A percentile compares a stretch with the other conserved stretches of the same genome.
phyloP scores from a whole-genome alignment of 2,113 vertebrate genomes.

The pig (Sus scrofa) region DNA sequence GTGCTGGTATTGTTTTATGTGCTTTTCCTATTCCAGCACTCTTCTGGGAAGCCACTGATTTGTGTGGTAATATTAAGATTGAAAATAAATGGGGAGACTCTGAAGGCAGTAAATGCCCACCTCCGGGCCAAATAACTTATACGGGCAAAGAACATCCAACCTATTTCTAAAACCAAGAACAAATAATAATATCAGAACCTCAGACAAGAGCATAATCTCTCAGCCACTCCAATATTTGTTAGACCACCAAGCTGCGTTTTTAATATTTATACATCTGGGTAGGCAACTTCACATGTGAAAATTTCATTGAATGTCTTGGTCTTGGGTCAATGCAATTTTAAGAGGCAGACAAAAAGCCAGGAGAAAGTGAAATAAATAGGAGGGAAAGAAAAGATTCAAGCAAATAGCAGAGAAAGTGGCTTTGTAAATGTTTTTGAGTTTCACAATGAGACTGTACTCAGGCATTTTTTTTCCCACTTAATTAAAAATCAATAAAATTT shows the following conservation, averaged over 20 bases:
- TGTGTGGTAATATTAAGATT: background rate
- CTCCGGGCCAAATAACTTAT: background rate
- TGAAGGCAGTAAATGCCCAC: background rate
- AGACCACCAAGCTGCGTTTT: background rate
- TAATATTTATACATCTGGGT: background rate
- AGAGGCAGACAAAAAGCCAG: conserved; percentile 5
- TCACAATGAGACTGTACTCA: background rate
- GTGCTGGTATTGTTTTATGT: background rate
- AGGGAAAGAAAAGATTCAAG: background rate
- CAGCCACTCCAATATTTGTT: background rate
- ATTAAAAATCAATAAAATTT: conserved; percentile 59
- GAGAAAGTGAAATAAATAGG: background rate
- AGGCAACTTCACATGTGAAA: background rate
- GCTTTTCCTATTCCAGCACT: background rate
- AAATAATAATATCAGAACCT: conserved; percentile 29
- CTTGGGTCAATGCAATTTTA: background rate
- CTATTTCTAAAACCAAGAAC: conserved; percentile 40
- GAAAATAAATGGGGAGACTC: conserved; percentile 20
- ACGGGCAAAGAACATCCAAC: background rate
- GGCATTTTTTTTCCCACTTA: conserved; percentile 24
- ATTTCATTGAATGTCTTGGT: background rate
- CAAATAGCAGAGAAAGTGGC: background rate
- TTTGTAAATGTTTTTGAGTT: background rate
- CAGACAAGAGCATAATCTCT: background rate
- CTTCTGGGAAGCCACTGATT: background rate